Conservation (phyloP, 2,888 invertebrate species). For the Pandemis cinnamomeana region DNA sequence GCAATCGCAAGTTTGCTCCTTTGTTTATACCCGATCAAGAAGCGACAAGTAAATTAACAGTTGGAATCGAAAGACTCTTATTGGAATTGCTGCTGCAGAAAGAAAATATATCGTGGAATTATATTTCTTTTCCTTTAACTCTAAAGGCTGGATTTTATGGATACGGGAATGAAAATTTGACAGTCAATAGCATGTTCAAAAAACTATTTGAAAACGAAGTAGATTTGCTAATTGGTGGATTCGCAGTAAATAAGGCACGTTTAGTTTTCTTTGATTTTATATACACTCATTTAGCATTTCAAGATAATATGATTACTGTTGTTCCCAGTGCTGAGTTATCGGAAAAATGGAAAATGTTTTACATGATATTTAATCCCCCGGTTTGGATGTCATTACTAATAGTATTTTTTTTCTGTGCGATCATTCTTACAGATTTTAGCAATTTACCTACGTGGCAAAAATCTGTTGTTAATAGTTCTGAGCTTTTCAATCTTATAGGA, state of each 20-base stretch:
- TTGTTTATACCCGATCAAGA: slow-evolving; percentile 21
- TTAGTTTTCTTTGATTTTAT: slow-evolving; percentile 29
- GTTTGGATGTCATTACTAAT: slow-evolving; percentile 33
- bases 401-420: slow-evolving; percentile 14
- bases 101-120: slow-evolving; percentile 29
- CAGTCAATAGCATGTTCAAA: slow-evolving; percentile 34
- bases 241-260: slow-evolving; percentile 31
- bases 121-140: slow-evolving; percentile 19
- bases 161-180: slow-evolving; percentile 29
- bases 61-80: slow-evolving; percentile 39
- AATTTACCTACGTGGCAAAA: neutral
- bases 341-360: slow-evolving; percentile 41
- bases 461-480: neutral
- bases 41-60: neutral
- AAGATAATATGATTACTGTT: slow-evolving; percentile 30
- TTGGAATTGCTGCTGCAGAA: slow-evolving; percentile 23
- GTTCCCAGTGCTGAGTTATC: slow-evolving; percentile 16
- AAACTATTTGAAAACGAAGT: slow-evolving; percentile 32
- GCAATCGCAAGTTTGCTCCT: slow-evolving; percentile 34
- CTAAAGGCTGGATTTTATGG: slow-evolving; percentile 21
- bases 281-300: slow-evolving; percentile 32
- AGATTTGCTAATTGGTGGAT: slow-evolving; percentile 37
- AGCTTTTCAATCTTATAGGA: slow-evolving; percentile 27
- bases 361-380: slow-evolving; percentile 24
- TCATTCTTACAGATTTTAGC: slow-evolving; percentile 6